Percentiles rank a stretch among this genome's conserved stretches.
Conservation (phyloP, 2,797 vertebrate species). For the Spondyliosoma cantharus region DNA sequence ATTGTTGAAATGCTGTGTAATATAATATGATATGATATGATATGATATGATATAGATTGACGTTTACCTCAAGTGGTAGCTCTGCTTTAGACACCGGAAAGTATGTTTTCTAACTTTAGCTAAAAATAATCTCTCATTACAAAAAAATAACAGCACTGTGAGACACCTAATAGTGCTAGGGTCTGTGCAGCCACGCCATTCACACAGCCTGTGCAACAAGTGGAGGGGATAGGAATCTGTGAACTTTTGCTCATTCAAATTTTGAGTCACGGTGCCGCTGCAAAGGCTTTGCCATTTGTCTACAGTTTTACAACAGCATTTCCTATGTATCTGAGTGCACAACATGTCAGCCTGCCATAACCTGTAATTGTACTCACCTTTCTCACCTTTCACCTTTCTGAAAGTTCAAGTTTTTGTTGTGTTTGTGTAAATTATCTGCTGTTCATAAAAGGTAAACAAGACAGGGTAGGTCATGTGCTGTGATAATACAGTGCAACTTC, state of each 20-base stretch:
- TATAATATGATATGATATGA: too few species aligned
- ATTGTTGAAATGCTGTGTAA: too few species aligned
- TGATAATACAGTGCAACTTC: constrained; percentile 2
- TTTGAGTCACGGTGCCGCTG: neutral
- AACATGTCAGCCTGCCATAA: constrained; percentile 8
- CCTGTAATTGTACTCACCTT: constrained; percentile 1
- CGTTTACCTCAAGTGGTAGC: too few species aligned
- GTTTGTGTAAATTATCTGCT: neutral
- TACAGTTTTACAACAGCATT: neutral
- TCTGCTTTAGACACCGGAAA: too few species aligned
- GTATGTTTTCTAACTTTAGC: too few species aligned
- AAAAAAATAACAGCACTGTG: too few species aligned
- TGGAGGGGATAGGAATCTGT: too few species aligned
- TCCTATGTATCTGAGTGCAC: constrained; percentile 10
- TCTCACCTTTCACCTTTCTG: neutral
- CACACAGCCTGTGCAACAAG: too few species aligned
- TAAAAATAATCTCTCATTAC: too few species aligned
- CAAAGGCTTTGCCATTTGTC: neutral
- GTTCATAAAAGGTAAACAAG: constrained; percentile 27
- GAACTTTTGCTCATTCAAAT: neutral
- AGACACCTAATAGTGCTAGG: too few species aligned
- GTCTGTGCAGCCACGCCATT: too few species aligned
- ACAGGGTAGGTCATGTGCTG: neutral
- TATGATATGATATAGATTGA: too few species aligned
- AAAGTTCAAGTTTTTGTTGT: neutral